Percentiles rank a stretch among this genome's conserved stretches.
phyloP scores from a whole-genome alignment of 2,797 vertebrate genomes.

The Toxotes lorentzi region DNA sequence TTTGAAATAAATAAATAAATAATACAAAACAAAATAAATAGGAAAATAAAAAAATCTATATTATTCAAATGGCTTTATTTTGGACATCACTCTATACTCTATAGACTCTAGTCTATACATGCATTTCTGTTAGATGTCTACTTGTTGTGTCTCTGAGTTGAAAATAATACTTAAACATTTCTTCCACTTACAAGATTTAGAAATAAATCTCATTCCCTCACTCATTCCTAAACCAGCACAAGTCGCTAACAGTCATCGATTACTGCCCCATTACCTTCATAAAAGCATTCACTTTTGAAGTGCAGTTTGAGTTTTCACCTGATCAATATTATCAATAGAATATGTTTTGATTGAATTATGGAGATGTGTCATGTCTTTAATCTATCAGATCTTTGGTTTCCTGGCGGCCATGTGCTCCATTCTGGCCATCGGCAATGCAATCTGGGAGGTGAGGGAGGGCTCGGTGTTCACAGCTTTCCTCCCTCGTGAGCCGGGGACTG shows the following conservation, averaged over 20 bases:
- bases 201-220: not conserved
- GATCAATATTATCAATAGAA: not conserved
- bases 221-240: not conserved
- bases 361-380: not conserved
- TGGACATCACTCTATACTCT: not conserved
- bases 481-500: slow-evolving; percentile 83
- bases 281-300: not conserved
- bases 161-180: too few relatives aligned
- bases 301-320: not conserved
- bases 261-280: not conserved
- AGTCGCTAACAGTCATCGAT: slow-evolving; percentile 1
- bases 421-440: slow-evolving; percentile 89
- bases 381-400: slow-evolving; percentile 91
- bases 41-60: too few relatives aligned
- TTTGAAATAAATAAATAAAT: too few relatives aligned
- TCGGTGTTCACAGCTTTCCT: slow-evolving; percentile 89
- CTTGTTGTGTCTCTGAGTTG: not conserved
- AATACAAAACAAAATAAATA: too few relatives aligned
- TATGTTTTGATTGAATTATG: not conserved
- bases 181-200: too few relatives aligned
- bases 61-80: too few relatives aligned
- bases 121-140: not conserved
- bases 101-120: too few relatives aligned
- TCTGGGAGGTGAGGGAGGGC: slow-evolving; percentile 90
- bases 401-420: slow-evolving; percentile 90